Evolutionary conservation across 2,888 invertebrate species (phyloP), one percentile per base, ranked within the genome.

Genomic region (Pedicia rivosa): DNA sequence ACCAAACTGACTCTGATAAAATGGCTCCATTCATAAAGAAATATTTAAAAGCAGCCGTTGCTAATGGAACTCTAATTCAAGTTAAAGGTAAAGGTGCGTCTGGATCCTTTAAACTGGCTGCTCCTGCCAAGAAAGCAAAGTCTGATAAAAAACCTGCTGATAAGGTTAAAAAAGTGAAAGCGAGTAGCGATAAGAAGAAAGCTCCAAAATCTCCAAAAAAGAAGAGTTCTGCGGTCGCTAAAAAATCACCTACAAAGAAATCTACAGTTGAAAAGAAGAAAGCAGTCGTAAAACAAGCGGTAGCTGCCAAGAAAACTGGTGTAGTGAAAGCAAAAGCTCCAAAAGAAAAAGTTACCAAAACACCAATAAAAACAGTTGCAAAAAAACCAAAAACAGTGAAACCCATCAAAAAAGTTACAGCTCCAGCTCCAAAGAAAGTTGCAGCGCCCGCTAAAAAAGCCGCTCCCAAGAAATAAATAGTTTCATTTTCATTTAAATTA

Each of bases 1-100:
- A 74, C 63, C 68, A 68, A 40, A 60, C 72, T 5, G 73, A 74
- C 48, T 61, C 64, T 2, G 68, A 68, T 40, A 73, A 70, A 47
- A 50, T 68, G 31, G 62, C 67, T 2, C 64, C 65, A 2, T 72
- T 66, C 54, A 74, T 77, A 46, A 70, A 66, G 43, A 70, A 67
- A 41, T 72, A 67, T 45, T 46, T 74, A 42, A 73, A 70, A 50
- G 50, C 56, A 10, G 69, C 69, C 12, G 67, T 75, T n/a, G 59
- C 55, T 2, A 59, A 61, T 28, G 68, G 69, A 5, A 52, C 54
- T n/a, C 48, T 72, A 26, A 16, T 43, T 3, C 48, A 48, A 33
- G 43, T 45, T 6, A 50, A 47, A 32, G 44, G 44, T 6, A 42
- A 14, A 1, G 45, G 42, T n/a, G 22, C 40, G 2, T 16, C 12